phyloP scores from a whole-genome alignment of 2,113 vertebrate genomes.

The Heterotis niloticus region DNA sequence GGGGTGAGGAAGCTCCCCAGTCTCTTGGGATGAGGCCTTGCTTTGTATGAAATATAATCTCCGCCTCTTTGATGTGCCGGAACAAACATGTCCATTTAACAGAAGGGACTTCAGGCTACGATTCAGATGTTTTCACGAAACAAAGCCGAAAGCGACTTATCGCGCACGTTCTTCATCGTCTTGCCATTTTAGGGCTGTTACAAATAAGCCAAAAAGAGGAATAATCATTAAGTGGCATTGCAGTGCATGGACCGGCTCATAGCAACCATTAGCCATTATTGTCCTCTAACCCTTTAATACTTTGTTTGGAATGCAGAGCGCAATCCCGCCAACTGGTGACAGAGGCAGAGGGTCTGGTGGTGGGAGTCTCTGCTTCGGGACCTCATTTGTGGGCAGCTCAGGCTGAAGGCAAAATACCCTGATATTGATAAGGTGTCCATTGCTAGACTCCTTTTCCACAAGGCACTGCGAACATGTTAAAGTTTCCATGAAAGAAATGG shows the following conservation, averaged over 20 bases:
- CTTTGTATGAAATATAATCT: slow-evolving; percentile 3
- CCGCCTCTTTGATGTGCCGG: not conserved
- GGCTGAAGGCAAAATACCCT: no score
- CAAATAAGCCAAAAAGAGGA: not conserved
- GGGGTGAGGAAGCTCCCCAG: not conserved
- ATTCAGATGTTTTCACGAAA: not conserved
- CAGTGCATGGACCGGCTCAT: not conserved
- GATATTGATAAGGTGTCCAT: no score
- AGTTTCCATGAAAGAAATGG: no score
- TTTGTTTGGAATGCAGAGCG: not conserved
- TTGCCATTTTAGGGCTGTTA: not conserved
- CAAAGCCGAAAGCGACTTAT: not conserved
- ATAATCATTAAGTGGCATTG: not conserved
- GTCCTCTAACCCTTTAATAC: not conserved
- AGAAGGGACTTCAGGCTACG: not conserved
- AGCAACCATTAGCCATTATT: not conserved
- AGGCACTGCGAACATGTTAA: no score
- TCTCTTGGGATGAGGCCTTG: not conserved
- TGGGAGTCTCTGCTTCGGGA: not conserved
- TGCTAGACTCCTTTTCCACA: no score
- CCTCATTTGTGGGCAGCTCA: no score
- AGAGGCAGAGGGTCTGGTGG: slow-evolving; percentile 20
- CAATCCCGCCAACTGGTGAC: slow-evolving; percentile 1
- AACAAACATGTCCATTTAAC: not conserved
- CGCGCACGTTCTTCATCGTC: not conserved